A percentile compares a stretch with the other conserved stretches of the same genome.
phyloP scores from a whole-genome alignment of 2,113 vertebrate species.

The Coptodon rendalli region DNA sequence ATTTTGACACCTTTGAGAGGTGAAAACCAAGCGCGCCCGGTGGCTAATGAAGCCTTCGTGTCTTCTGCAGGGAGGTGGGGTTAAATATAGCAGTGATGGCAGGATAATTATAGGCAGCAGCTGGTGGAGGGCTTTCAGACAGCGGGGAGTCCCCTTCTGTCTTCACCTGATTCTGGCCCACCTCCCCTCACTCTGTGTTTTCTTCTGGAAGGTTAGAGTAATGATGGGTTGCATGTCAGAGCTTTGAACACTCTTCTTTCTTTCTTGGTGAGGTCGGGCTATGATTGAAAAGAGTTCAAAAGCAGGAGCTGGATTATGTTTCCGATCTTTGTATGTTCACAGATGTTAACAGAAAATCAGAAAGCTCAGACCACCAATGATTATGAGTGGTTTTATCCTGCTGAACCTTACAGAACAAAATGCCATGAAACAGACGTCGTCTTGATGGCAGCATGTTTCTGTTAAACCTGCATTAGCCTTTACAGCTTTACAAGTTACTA shows the following conservation, averaged over 20 bases:
- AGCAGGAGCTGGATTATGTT: background rate
- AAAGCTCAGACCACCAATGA: background rate
- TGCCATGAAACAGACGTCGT: background rate
- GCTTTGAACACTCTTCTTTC: background rate
- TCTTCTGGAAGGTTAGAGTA: background rate
- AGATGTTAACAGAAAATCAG: background rate
- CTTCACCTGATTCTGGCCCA: background rate
- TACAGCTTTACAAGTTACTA: background rate
- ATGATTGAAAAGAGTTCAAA: rapidly evolving
- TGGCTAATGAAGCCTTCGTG: background rate
- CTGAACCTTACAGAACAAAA: background rate
- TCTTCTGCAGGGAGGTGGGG: background rate
- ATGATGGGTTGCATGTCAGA: background rate
- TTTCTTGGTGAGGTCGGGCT: too few relatives aligned
- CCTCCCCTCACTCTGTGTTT: background rate
- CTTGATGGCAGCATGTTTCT: background rate
- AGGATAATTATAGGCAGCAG: constrained; percentile 41
- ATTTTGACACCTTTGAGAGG: rapidly evolving
- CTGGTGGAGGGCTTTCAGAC: constrained; percentile 22
- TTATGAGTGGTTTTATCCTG: background rate
- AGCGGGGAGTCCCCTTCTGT: constrained; percentile 29
- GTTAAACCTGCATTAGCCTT: background rate
- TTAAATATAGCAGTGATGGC: constrained; percentile 20
- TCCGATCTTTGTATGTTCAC: background rate
- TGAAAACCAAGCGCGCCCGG: background rate